Percentiles rank a stretch among this genome's conserved stretches.
phyloP scores from a whole-genome alignment of 1,140 invertebrate genomes.

The Drosophila paulistorum region DNA sequence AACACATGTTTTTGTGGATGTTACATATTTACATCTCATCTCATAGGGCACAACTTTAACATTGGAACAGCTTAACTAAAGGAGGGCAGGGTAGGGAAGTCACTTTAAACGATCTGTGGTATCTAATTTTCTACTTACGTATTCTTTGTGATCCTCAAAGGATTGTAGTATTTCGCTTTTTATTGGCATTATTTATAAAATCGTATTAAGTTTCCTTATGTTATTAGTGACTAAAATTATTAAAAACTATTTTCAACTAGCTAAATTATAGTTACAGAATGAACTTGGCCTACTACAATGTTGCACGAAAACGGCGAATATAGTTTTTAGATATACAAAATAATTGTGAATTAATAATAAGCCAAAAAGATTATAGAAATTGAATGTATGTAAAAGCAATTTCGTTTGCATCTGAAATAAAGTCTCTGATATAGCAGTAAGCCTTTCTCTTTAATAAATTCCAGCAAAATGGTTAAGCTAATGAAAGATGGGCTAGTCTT shows the following conservation, averaged over 20 bases:
- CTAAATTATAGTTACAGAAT: not conserved
- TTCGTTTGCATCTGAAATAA: not conserved
- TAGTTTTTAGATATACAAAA: no score
- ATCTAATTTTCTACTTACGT: not conserved
- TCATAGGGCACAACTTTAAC: not conserved
- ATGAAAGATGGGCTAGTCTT: no score
- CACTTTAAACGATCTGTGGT: not conserved
- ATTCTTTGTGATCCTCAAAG: conserved; percentile 3
- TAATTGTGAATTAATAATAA: no score
- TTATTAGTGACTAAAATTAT: not conserved
- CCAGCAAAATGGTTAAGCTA: no score
- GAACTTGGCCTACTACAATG: not conserved
- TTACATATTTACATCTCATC: not conserved
- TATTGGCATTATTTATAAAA: not conserved
- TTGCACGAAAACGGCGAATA: no score
- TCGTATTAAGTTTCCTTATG: not conserved
- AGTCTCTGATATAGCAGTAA: not conserved
- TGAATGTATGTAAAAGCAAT: no score
- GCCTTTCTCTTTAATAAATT: no score
- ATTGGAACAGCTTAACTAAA: not conserved
- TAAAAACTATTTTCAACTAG: not conserved
- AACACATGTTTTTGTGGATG: not conserved
- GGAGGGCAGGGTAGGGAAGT: not conserved
- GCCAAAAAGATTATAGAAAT: no score
- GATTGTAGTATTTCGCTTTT: conserved; percentile 1